Evolutionary conservation across 2,888 invertebrate genomes (phyloP).

Genomic region (Sphaerolaimus hirsutus): DNA sequence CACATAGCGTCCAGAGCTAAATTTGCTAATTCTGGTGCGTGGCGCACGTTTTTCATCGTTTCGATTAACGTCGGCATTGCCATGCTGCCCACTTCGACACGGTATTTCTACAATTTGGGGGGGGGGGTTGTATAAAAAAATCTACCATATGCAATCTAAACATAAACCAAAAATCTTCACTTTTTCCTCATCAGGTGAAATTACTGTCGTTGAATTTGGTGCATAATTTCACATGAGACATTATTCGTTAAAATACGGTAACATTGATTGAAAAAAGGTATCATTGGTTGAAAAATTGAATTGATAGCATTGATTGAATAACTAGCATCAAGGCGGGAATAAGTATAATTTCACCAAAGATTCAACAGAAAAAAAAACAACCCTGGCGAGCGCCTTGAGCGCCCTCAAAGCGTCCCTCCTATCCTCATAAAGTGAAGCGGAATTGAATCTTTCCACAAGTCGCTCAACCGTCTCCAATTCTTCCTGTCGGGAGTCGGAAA

Average conservation of each 20-base stretch:
- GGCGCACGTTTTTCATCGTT: conserved; percentile 59
- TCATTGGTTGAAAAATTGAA: no score
- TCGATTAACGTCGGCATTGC: conserved; percentile 46
- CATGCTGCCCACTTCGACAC: conserved; percentile 82
- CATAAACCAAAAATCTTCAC: no score
- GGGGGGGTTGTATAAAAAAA: no score
- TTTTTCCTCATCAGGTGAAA: no score
- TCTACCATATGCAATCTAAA: no score
- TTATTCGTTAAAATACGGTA: no score
- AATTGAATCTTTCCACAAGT: conserved; percentile 67
- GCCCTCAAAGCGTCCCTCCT: conserved; percentile 84
- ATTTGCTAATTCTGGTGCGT: conserved; percentile 68
- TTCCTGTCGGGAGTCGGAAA: no score
- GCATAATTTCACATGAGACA: no score
- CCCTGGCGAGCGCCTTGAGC: conserved; percentile 45
- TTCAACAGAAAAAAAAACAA: conserved; percentile 10
- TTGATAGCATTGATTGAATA: background rate
- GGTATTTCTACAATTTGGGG: conserved; percentile 54
- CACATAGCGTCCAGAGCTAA: conserved; percentile 72
- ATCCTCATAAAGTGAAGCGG: conserved; percentile 76
- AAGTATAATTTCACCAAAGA: conserved; percentile 3
- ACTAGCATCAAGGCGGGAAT: no score
- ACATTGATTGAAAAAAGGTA: no score
- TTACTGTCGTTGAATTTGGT: no score
- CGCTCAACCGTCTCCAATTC: conserved; percentile 49